Percentiles rank a stretch among this genome's conserved stretches.
phyloP scores from a whole-genome alignment of 2,888 invertebrate species.

The Drosophila engyochracea region DNA sequence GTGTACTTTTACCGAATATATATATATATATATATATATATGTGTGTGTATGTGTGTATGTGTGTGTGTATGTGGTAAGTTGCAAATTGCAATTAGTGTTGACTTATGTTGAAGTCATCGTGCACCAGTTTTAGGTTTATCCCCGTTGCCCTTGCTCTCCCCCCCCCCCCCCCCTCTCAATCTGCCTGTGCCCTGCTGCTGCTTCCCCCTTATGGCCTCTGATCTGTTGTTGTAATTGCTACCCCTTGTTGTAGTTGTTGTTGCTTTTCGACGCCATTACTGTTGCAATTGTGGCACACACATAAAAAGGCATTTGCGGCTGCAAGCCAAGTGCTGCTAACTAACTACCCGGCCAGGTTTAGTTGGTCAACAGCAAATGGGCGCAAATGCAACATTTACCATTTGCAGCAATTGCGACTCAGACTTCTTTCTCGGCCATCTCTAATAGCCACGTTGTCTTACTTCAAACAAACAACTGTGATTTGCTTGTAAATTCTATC shows the following conservation, averaged over 20 bases:
- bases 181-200: neutral
- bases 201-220: slow-evolving; percentile 9
- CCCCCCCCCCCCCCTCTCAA: neutral
- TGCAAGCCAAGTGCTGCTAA: slow-evolving; percentile 35
- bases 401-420: slow-evolving; percentile 12
- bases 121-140: slow-evolving; percentile 51
- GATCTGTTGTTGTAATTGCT: slow-evolving; percentile 45
- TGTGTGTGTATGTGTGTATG: slow-evolving; percentile 4
- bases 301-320: slow-evolving; percentile 41
- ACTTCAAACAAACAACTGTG: neutral
- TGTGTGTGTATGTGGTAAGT: slow-evolving; percentile 51
- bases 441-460: slow-evolving; percentile 5
- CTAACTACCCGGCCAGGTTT: slow-evolving; percentile 32
- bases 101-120: slow-evolving; percentile 72
- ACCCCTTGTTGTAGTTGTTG: slow-evolving; percentile 12
- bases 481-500: slow-evolving; percentile 14
- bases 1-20: slow-evolving; percentile 3
- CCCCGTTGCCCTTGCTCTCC: neutral
- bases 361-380: slow-evolving; percentile 25
- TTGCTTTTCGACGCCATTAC: slow-evolving; percentile 34
- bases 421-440: neutral
- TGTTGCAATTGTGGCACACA: slow-evolving; percentile 42
- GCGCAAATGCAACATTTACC: slow-evolving; percentile 21
- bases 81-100: slow-evolving; percentile 79
- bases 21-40: neutral